These are phyloP conservation scores for Drosophila baimaii DNA, from an alignment of 1,140 invertebrate species.

Conservation along the genomic window DNA sequence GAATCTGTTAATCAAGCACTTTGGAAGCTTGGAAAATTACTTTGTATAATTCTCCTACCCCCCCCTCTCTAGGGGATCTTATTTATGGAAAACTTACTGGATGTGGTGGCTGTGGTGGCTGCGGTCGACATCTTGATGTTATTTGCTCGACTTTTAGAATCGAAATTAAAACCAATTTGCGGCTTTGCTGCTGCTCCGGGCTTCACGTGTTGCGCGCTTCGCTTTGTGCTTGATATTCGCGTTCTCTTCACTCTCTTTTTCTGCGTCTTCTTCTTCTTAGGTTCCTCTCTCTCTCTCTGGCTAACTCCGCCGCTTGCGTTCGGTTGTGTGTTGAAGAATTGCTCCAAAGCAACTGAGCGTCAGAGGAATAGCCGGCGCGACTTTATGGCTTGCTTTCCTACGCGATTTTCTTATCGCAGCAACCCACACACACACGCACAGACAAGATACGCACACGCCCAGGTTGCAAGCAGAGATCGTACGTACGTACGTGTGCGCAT, in stretches of 20 bases:
- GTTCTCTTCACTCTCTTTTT: neutral
- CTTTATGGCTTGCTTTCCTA: slow-evolving; percentile 53
- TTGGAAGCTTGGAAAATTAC: neutral
- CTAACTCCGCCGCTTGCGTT: slow-evolving; percentile 14
- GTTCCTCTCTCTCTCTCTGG: too few species aligned
- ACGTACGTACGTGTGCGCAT: neutral
- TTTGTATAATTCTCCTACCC: too few species aligned
- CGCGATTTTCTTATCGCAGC: slow-evolving; percentile 47
- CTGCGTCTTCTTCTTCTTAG: neutral
- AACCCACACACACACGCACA: slow-evolving; percentile 33
- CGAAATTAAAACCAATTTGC: slow-evolving; percentile 45
- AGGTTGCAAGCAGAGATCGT: slow-evolving; percentile 1
- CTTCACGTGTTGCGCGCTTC: slow-evolving; percentile 58
- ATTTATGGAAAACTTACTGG: slow-evolving; percentile 63
- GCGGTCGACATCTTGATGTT: slow-evolving; percentile 13
- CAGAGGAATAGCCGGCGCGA: slow-evolving; percentile 17
- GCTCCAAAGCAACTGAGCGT: slow-evolving; percentile 60
- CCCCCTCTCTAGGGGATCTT: too few species aligned
- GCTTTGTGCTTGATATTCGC: slow-evolving; percentile 63
- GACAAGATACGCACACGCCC: neutral
- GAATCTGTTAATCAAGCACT: too few species aligned
- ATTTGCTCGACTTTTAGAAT: slow-evolving; percentile 11
- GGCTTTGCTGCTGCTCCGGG: slow-evolving; percentile 14
- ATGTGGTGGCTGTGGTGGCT: slow-evolving; percentile 39
- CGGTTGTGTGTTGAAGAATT: slow-evolving; percentile 43